Base-by-base conservation (phyloP, 2,797 vertebrate species). In the Anguilla marmorata region DNA sequence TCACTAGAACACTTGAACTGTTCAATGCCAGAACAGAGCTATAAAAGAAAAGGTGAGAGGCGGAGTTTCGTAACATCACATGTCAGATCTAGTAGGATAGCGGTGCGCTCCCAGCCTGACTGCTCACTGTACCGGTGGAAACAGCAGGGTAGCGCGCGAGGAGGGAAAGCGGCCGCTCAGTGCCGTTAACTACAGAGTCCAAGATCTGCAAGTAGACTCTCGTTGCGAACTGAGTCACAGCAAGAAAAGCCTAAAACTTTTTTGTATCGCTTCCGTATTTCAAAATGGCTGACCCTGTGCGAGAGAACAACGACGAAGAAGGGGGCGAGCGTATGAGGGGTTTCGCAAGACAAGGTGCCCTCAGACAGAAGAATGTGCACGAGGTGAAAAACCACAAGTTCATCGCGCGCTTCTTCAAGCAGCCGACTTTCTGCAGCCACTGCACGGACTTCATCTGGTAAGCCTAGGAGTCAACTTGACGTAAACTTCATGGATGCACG, bases 371-470 rank as follows among this genome's bases (percentile, higher is more conserved):
- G 96, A 98, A 98, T 93, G 97, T 98, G 90, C 97, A 98, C 93
- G 98, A 98, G 92, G 97, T 98, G 94, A 99, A 98, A 95, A 93
- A 98, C 94, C 98, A 98, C 95, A 97, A 97, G 91, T 98, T 99
- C 96, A 98, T 96, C 90, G 97, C 97, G 87, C 97, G 98, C 91
- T 98, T 98, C 96, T 98, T 98, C 97, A 98, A 97, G 96, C 98
- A 98, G 94, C 97, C 97, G 86, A 97, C 97, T 89, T 98, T 98
- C 96, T 98, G 97, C 96, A 98, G 97, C 97, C 97, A 98, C 96
- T 98, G 98, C 96, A 98, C 98, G 91, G 98, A 98, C 97, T 99
- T 98, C 95, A 98, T 99, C 95, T 98, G 97, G 98, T 98, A 96
- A 97, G 95, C 92, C 33, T 21, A 27, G 84, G 24, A 14, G 27